Conservation (phyloP, 1,140 invertebrate species). For the Mya arenaria region DNA sequence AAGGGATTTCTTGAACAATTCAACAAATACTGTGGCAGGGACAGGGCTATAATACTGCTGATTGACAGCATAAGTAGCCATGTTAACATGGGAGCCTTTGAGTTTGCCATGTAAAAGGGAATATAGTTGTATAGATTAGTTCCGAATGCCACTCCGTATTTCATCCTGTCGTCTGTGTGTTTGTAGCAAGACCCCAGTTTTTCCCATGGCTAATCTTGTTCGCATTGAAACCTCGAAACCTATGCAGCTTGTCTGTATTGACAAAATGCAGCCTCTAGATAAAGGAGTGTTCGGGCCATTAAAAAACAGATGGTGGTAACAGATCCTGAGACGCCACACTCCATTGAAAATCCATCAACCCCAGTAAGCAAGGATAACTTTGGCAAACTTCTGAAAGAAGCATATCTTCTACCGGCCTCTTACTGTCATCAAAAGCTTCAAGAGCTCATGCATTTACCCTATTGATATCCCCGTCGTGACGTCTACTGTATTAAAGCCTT, state of each 20-base stretch:
- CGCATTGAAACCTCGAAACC: too few species aligned
- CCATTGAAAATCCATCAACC: background rate
- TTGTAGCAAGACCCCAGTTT: too few species aligned
- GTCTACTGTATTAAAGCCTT: background rate
- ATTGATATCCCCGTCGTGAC: background rate
- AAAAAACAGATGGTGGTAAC: background rate
- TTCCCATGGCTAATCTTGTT: too few species aligned
- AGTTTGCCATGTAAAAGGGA: too few species aligned
- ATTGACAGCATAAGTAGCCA: too few species aligned
- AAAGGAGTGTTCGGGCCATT: constrained; percentile 46
- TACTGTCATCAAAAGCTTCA: background rate
- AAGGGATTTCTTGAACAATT: constrained; percentile 2
- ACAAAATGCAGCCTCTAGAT: constrained; percentile 52
- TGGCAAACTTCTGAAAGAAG: background rate
- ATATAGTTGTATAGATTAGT: too few species aligned
- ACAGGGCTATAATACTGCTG: background rate
- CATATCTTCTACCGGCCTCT: background rate
- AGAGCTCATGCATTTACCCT: background rate
- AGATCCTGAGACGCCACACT: background rate
- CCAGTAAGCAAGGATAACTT: background rate
- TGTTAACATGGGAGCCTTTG: too few species aligned
- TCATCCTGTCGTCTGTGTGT: too few species aligned
- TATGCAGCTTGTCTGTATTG: too few species aligned
- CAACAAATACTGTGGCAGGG: constrained; percentile 2
- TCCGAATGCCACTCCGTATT: too few species aligned